phyloP scores from a whole-genome alignment of 2,113 vertebrate genomes.

The Vidua chalybeata region DNA sequence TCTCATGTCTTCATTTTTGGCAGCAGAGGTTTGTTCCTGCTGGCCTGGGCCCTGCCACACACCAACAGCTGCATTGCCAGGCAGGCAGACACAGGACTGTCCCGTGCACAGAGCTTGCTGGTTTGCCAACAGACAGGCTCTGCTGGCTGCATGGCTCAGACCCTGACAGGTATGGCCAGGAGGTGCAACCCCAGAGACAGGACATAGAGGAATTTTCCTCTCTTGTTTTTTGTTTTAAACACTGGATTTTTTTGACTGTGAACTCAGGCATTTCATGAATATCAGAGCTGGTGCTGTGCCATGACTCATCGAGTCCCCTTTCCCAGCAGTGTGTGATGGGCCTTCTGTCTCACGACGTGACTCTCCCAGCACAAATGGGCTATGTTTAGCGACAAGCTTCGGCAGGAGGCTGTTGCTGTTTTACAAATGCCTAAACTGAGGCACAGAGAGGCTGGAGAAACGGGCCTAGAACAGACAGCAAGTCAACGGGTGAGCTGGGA shows the following conservation, averaged over 20 bases:
- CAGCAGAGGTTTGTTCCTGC: neutral
- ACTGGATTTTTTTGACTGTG: neutral
- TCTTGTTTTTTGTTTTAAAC: neutral
- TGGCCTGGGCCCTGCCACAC: neutral
- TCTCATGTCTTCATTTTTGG: neutral
- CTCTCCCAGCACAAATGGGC: neutral
- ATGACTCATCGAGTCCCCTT: neutral
- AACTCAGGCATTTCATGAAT: neutral
- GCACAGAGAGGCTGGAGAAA: neutral
- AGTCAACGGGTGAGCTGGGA: neutral
- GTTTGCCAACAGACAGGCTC: neutral
- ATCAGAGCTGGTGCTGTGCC: neutral
- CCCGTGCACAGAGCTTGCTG: fast-evolving
- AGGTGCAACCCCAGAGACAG: neutral
- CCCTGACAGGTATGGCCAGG: neutral
- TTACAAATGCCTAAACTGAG: neutral
- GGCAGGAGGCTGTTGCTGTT: slow-evolving; percentile 10
- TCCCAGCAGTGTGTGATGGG: neutral
- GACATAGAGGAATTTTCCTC: neutral
- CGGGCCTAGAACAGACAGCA: neutral
- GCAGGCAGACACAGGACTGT: neutral
- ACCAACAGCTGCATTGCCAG: fast-evolving
- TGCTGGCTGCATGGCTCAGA: neutral
- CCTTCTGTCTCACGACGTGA: neutral
- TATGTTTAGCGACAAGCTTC: slow-evolving; percentile 33